Evolutionary conservation across 2,797 vertebrate species (phyloP).

Genomic region (Xenops minutus): DNA sequence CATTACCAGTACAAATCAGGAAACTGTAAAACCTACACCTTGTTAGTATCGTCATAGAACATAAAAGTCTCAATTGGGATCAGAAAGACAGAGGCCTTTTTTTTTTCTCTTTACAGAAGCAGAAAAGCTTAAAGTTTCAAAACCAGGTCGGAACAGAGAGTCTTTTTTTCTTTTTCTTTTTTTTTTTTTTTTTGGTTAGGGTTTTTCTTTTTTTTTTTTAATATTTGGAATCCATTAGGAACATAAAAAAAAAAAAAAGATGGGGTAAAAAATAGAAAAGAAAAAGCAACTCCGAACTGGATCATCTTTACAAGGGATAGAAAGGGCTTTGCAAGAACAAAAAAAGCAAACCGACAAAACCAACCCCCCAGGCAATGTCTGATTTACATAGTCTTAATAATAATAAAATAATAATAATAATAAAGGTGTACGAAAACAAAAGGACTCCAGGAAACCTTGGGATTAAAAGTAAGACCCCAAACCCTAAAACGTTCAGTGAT

Average conservation of each 20-base stretch:
- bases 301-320: slow-evolving; percentile 62
- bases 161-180: slow-evolving; percentile 68
- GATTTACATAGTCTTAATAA: slow-evolving; percentile 78
- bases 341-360: slow-evolving; percentile 52
- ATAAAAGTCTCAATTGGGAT: slow-evolving; percentile 83
- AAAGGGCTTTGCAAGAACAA: slow-evolving; percentile 40
- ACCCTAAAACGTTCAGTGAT: slow-evolving; percentile 53
- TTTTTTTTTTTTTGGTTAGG: slow-evolving; percentile 12
- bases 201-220: slow-evolving; percentile 57
- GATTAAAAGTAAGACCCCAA: slow-evolving; percentile 26
- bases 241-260: background rate
- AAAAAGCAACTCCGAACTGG: slow-evolving; percentile 57
- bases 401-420: slow-evolving; percentile 66
- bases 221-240: slow-evolving; percentile 72
- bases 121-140: slow-evolving; percentile 86
- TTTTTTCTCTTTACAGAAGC: slow-evolving; percentile 80
- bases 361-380: slow-evolving; percentile 84
- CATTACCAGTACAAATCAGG: slow-evolving; percentile 97
- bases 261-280: background rate
- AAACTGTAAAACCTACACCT: slow-evolving; percentile 91
- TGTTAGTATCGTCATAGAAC: slow-evolving; percentile 89
- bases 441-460: slow-evolving; percentile 63
- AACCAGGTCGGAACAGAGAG: slow-evolving; percentile 84
- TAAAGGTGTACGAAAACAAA: slow-evolving; percentile 58
- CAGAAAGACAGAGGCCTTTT: slow-evolving; percentile 85